Conservation (phyloP, 2,113 vertebrate genomes). For the Holacanthus passer region DNA sequence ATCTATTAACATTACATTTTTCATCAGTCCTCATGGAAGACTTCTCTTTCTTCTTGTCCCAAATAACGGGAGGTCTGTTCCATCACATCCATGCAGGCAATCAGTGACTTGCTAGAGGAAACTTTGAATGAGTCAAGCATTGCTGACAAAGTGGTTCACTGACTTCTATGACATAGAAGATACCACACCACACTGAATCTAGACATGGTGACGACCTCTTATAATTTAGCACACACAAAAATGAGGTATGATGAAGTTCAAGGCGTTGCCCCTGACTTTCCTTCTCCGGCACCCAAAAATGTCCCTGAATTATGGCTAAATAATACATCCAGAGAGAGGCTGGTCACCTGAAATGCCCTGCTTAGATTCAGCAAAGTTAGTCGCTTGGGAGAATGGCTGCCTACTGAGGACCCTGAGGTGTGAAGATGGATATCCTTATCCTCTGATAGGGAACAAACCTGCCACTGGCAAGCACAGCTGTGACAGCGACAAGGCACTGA, state of each 20-base stretch:
- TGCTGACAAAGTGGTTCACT: conserved; percentile 2
- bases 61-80: conserved; percentile 7
- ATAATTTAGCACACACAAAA: neutral
- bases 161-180: neutral
- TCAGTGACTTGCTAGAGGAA: conserved; percentile 15
- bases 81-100: conserved; percentile 12
- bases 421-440: conserved; percentile 78
- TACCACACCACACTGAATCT: conserved; percentile 10
- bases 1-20: conserved; percentile 38
- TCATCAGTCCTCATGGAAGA: neutral
- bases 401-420: conserved; percentile 69
- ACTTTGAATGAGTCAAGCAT: conserved; percentile 8
- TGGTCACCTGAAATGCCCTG: conserved; percentile 64
- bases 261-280: conserved; percentile 39
- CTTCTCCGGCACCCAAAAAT: conserved; percentile 21
- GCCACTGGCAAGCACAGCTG: conserved; percentile 69
- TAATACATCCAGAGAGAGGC: conserved; percentile 49
- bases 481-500: conserved; percentile 74
- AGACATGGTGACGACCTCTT: neutral
- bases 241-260: conserved; percentile 32
- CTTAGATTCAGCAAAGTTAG: conserved; percentile 55
- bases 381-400: conserved; percentile 51
- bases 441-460: conserved; percentile 73
- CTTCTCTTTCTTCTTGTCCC: neutral
- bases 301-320: conserved; percentile 50